Conservation (phyloP, 2,888 invertebrate genomes). For the Amphipoea lucens region DNA sequence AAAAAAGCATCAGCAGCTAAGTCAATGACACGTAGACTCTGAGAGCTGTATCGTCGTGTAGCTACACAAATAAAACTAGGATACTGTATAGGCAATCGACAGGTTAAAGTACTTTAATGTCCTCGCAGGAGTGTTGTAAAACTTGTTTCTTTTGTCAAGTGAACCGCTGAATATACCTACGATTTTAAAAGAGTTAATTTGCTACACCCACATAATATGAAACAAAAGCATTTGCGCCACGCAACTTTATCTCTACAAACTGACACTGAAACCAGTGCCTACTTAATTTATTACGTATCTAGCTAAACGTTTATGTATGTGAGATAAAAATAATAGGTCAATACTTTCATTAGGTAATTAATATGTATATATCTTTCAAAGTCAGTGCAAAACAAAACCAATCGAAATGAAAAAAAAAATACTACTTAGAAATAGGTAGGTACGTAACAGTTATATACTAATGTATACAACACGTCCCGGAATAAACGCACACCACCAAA, state of each 20-base stretch:
- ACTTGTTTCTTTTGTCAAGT: not conserved
- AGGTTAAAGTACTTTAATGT: too few relatives aligned
- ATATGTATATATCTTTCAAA: constrained; percentile 1
- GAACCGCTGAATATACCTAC: not conserved
- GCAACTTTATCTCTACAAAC: not conserved
- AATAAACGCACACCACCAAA: too few relatives aligned
- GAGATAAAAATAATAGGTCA: not conserved
- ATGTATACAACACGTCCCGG: too few relatives aligned
- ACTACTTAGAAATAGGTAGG: not conserved
- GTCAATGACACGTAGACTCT: not conserved
- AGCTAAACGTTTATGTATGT: not conserved
- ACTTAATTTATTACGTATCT: constrained; percentile 1
- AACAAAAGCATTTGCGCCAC: not conserved
- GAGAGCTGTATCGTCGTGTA: not conserved
- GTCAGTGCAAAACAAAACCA: not conserved
- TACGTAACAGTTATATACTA: too few relatives aligned
- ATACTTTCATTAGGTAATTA: constrained; percentile 1
- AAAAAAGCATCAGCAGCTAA: too few relatives aligned
- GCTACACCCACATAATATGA: not conserved
- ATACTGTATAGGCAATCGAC: not conserved
- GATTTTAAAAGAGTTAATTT: not conserved
- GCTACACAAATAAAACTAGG: not conserved
- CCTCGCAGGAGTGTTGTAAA: too few relatives aligned
- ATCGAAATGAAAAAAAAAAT: not conserved
- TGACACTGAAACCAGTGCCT: not conserved